Percentiles rank a stretch among this genome's conserved stretches.
Conservation (phyloP, 2,113 vertebrate genomes). For the Myotis davidii region DNA sequence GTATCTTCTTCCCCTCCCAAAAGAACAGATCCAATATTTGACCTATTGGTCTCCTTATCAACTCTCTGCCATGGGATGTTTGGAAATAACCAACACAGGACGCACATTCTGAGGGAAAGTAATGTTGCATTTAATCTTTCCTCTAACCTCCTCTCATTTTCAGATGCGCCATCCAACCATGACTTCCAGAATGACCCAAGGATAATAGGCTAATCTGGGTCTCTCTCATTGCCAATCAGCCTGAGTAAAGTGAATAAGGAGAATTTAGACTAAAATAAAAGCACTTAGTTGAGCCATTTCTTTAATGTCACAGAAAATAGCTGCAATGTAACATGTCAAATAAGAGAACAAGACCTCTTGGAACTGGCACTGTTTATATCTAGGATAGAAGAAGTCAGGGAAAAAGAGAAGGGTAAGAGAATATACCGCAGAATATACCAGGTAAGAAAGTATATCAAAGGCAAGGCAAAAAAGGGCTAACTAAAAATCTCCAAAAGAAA, state of each 20-base stretch:
- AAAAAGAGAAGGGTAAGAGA: not conserved
- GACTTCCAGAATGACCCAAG: not conserved
- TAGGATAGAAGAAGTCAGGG: not conserved
- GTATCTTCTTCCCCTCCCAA: not conserved
- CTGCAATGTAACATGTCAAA: not conserved
- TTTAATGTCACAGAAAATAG: not conserved
- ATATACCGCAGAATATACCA: not conserved
- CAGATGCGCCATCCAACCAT: not conserved
- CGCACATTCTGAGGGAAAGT: not conserved
- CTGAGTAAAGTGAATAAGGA: not conserved
- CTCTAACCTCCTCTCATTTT: not conserved
- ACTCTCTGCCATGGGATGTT: not conserved
- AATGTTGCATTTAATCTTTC: not conserved
- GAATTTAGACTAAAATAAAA: not conserved
- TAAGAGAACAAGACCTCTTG: not conserved
- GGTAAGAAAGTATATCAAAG: not conserved
- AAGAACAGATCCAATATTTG: slow-evolving; percentile 15
- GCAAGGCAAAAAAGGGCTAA: not conserved
- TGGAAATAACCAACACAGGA: not conserved
- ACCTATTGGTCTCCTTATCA: not conserved
- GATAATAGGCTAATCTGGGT: not conserved
- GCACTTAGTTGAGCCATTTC: not conserved
- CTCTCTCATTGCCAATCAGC: not conserved
- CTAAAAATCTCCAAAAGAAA: not conserved
- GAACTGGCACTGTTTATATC: not conserved